Evolutionary conservation across 2,888 invertebrate genomes (phyloP).

Genomic region (Volucella inflata): DNA sequence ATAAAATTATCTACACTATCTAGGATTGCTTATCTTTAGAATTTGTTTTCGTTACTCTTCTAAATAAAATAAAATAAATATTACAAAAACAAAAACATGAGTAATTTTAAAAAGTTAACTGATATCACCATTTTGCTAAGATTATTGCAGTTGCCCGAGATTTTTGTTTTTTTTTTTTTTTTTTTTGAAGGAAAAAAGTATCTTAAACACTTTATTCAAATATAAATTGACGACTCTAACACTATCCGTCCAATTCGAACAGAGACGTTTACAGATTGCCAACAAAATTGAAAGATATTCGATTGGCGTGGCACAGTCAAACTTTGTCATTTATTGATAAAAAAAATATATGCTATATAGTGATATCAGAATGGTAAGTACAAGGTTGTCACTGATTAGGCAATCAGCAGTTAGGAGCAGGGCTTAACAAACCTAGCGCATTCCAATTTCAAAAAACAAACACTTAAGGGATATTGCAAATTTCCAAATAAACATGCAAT

Average conservation of each 20-base stretch:
- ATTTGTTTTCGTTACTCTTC: conserved; percentile 32
- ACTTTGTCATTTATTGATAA: conserved; percentile 48
- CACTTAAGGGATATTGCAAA: not conserved
- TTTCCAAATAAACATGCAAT: too few relatives aligned
- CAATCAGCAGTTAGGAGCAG: conserved; percentile 22
- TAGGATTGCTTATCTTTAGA: conserved; percentile 50
- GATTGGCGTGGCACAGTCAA: conserved; percentile 1
- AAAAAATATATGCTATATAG: not conserved
- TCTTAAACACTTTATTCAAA: not conserved
- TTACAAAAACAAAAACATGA: conserved; percentile 5
- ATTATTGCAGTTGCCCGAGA: conserved; percentile 24
- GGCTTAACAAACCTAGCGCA: conserved; percentile 20
- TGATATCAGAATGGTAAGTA: conserved; percentile 61
- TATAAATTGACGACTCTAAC: conserved; percentile 5
- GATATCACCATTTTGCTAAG: conserved; percentile 46
- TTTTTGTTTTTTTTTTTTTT: not conserved
- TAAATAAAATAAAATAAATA: conserved; percentile 21
- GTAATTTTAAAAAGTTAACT: not conserved
- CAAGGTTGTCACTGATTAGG: conserved; percentile 48
- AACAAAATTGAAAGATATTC: conserved; percentile 37
- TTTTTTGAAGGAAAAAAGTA: not conserved
- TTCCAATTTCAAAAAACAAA: conserved; percentile 1
- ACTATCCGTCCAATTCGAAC: conserved; percentile 15
- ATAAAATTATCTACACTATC: conserved; percentile 67
- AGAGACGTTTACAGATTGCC: conserved; percentile 22